Percentiles rank a stretch among this genome's conserved stretches.
Conservation (phyloP, 2,113 vertebrate species). For the Hemiprocne comata region DNA sequence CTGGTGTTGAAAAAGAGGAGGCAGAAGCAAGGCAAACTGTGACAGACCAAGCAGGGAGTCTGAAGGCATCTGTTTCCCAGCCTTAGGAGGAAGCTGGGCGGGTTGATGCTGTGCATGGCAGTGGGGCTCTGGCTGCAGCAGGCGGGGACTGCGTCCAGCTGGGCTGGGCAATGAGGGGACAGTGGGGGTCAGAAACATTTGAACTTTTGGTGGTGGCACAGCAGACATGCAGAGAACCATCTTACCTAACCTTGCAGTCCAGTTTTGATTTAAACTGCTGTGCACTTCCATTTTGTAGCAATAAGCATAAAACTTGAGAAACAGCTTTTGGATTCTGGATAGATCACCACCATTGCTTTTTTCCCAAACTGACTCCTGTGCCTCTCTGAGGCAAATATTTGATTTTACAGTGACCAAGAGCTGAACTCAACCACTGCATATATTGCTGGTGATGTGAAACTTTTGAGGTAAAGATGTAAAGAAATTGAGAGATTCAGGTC, state of each 20-base stretch:
- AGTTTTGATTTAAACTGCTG: not conserved
- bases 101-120: not conserved
- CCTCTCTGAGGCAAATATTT: not conserved
- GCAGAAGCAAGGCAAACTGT: slow-evolving; percentile 64
- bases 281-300: not conserved
- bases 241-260: not conserved
- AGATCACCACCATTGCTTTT: not conserved
- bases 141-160: not conserved
- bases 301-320: not conserved
- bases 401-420: not conserved
- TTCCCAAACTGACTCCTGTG: not conserved
- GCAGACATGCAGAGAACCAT: not conserved
- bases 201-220: not conserved
- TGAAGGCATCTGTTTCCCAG: slow-evolving; percentile 52
- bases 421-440: not conserved
- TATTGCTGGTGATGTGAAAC: not conserved
- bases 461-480: not conserved
- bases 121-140: not conserved
- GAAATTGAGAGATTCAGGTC: not conserved
- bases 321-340: not conserved
- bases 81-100: not conserved
- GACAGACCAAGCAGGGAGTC: slow-evolving; percentile 63
- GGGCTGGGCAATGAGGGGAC: accelerated
- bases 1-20: slow-evolving; percentile 64
- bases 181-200: not conserved